phyloP scores from a whole-genome alignment of 2,888 invertebrate genomes.

The Urechis unicinctus region DNA sequence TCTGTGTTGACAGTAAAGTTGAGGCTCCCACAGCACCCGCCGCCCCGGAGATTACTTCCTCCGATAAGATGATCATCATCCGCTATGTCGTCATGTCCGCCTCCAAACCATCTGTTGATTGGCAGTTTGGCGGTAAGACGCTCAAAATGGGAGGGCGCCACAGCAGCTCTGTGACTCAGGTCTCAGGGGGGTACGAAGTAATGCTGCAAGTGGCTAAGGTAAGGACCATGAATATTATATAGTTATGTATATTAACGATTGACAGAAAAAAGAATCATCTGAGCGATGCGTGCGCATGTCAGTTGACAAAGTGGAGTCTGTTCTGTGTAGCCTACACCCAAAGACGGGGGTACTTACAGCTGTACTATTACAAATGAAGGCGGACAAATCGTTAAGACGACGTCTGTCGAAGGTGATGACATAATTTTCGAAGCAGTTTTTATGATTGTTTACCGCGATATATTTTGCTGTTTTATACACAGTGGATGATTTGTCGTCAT shows the following conservation, averaged over 20 bases:
- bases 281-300: too few species aligned
- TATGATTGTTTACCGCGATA: too few species aligned
- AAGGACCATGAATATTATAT: constrained; percentile 22
- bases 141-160: constrained; percentile 77
- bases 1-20: too few species aligned
- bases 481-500: too few species aligned
- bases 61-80: constrained; percentile 55
- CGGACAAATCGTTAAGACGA: constrained; percentile 72
- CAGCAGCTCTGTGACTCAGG: constrained; percentile 70
- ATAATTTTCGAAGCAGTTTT: too few species aligned
- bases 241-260: background rate
- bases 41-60: constrained; percentile 7
- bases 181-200: constrained; percentile 49
- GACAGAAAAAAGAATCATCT: too few species aligned
- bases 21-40: constrained; percentile 6
- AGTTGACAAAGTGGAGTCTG: background rate
- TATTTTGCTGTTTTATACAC: too few species aligned
- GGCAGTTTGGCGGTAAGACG: constrained; percentile 60
- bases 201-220: constrained; percentile 36
- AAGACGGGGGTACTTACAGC: constrained; percentile 96
- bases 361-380: constrained; percentile 84
- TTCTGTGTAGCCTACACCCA: constrained; percentile 61
- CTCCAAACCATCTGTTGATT: constrained; percentile 29
- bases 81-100: constrained; percentile 15
- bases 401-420: constrained; percentile 12